A percentile compares a stretch with the other conserved stretches of the same genome.
phyloP scores from a whole-genome alignment of 1,140 invertebrate genomes.

The Aricia agestis region DNA sequence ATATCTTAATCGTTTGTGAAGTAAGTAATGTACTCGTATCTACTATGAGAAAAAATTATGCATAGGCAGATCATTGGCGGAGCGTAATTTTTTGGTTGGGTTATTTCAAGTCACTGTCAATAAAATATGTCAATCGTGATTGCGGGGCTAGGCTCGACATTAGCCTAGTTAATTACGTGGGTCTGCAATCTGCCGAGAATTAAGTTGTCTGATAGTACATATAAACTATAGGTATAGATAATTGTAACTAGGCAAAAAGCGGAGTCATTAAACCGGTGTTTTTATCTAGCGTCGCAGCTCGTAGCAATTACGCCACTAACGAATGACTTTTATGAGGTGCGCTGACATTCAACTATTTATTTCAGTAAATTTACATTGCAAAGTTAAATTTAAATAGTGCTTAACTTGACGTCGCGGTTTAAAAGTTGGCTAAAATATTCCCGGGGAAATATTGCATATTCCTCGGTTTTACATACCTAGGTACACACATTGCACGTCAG shows the following conservation, averaged over 20 bases:
- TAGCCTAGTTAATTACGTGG: no score
- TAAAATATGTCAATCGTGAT: no score
- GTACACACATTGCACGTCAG: no score
- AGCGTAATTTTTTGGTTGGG: no score
- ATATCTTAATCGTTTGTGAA: no score
- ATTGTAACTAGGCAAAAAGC: neutral
- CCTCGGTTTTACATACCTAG: neutral
- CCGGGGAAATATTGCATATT: neutral
- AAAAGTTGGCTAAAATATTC: neutral
- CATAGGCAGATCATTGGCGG: no score
- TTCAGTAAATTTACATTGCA: constrained; percentile 5
- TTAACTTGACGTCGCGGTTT: neutral
- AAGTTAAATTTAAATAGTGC: constrained; percentile 1
- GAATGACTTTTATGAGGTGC: neutral
- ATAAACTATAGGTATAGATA: neutral
- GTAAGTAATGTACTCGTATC: no score
- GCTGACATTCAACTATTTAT: neutral
- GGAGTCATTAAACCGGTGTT: neutral
- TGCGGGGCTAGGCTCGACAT: no score
- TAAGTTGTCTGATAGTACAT: no score
- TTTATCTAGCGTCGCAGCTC: neutral
- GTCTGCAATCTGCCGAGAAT: no score
- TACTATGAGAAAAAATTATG: no score
- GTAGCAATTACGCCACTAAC: neutral
- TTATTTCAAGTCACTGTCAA: no score